Evolutionary conservation across 2,888 invertebrate species (phyloP).

Genomic region (Flabesymbios commensalis): DNA sequence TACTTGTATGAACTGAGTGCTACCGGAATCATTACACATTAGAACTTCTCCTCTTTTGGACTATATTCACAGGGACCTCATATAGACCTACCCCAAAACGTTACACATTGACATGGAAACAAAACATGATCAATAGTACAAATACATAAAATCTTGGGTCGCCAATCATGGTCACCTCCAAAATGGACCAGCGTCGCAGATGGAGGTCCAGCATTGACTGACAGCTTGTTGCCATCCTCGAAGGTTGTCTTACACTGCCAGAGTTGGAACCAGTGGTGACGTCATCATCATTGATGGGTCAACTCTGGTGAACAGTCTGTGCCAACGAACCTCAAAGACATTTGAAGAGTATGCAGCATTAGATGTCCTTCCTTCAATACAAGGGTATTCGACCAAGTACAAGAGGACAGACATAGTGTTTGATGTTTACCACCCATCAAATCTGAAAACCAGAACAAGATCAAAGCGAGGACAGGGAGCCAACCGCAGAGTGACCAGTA

Average conservation of each 20-base stretch:
- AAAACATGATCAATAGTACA: no score
- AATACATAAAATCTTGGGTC: no score
- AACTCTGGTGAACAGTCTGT: conserved; percentile 15
- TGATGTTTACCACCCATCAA: conserved; percentile 13
- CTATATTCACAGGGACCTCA: no score
- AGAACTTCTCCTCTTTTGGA: no score
- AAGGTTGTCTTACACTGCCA: conserved; percentile 11
- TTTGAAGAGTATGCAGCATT: conserved; percentile 25
- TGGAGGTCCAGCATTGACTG: no score
- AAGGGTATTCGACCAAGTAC: conserved; percentile 12
- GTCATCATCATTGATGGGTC: conserved; percentile 22
- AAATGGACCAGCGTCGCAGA: no score
- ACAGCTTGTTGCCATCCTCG: conserved; percentile 20
- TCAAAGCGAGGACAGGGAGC: neutral
- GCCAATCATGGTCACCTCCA: no score
- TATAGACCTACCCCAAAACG: no score
- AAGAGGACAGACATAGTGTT: conserved; percentile 28
- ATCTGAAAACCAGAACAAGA: neutral
- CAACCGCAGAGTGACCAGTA: neutral
- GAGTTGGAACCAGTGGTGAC: conserved; percentile 17
- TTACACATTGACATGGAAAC: no score
- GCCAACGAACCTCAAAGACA: conserved; percentile 16
- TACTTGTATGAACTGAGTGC: no score
- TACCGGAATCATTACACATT: no score
- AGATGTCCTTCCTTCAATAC: conserved; percentile 7